These are phyloP conservation scores for Ochlodes sylvanus DNA, from an alignment of 2,888 invertebrate species.

Conservation along the genomic window DNA sequence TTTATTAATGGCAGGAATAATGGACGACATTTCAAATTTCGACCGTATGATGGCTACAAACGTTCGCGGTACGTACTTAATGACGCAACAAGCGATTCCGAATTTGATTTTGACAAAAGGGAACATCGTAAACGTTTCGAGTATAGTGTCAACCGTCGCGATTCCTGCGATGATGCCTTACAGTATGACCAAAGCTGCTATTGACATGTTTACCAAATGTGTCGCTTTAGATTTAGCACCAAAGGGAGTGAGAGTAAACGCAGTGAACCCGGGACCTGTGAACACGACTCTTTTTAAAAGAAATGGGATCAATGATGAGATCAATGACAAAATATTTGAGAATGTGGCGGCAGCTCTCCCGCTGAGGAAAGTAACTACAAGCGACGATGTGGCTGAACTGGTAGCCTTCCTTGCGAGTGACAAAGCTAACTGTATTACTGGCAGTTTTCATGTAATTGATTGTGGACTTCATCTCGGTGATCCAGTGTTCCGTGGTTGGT, in stretches of 20 bases:
- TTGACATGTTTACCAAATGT: conserved; percentile 72
- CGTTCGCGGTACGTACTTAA: conserved; percentile 62
- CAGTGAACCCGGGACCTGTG: conserved; percentile 70
- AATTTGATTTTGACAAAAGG: conserved; percentile 62
- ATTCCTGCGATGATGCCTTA: conserved; percentile 61
- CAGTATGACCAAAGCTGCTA: conserved; percentile 71
- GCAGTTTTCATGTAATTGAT: conserved; percentile 62
- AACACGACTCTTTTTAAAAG: conserved; percentile 63
- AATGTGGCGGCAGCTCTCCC: conserved; percentile 55
- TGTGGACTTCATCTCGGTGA: conserved; percentile 63
- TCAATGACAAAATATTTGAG: conserved; percentile 55
- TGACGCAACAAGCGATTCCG: conserved; percentile 61
- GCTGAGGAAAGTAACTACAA: conserved; percentile 56
- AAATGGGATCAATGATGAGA: conserved; percentile 58
- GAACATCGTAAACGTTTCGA: conserved; percentile 68
- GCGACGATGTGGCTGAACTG: conserved; percentile 66
- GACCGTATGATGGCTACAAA: conserved; percentile 67
- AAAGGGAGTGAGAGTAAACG: conserved; percentile 67
- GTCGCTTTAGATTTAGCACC: conserved; percentile 62
- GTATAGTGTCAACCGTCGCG: conserved; percentile 60
- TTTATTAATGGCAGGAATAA: conserved; percentile 51
- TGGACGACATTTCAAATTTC: conserved; percentile 55
- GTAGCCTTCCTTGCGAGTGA: conserved; percentile 67
- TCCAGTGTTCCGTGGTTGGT: conserved; percentile 28
- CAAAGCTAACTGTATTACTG: conserved; percentile 64